phyloP scores from a whole-genome alignment of 92 coral and sea anemone genomes.

The Epizoanthus scotinus region DNA sequence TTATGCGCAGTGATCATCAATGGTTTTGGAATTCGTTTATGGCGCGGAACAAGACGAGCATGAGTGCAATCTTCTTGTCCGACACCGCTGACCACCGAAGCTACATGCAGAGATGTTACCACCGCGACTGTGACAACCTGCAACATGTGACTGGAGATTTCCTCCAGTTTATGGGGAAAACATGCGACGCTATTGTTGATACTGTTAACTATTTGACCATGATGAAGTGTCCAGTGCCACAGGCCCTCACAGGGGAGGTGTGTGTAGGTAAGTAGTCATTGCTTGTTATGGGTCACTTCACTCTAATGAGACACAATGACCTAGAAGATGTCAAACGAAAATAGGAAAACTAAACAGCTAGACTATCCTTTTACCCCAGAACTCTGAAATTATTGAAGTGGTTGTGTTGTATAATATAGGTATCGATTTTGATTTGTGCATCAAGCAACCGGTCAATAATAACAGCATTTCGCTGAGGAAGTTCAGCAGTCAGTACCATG shows the following conservation, averaged over 20 bases:
- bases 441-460: too few relatives aligned
- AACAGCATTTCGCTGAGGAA: too few relatives aligned
- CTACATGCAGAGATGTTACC: slow-evolving; percentile 67
- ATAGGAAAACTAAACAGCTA: too few relatives aligned
- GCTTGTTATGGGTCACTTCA: too few relatives aligned
- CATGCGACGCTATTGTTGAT: slow-evolving; percentile 51
- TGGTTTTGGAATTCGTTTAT: slow-evolving; percentile 49
- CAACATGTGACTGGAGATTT: slow-evolving; percentile 39
- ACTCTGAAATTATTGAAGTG: too few relatives aligned
- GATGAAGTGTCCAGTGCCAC: slow-evolving; percentile 1
- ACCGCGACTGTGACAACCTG: slow-evolving; percentile 56
- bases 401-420: too few relatives aligned
- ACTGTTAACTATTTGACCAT: slow-evolving; percentile 46
- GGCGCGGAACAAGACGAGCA: slow-evolving; percentile 1
- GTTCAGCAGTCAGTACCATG: too few relatives aligned
- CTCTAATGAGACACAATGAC: too few relatives aligned
- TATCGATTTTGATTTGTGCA: too few relatives aligned
- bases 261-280: neutral
- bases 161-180: slow-evolving; percentile 58
- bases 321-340: too few relatives aligned
- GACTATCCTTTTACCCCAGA: too few relatives aligned
- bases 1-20: slow-evolving; percentile 67
- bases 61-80: slow-evolving; percentile 66
- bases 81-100: slow-evolving; percentile 68
- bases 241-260: slow-evolving; percentile 1